Evolutionary conservation across 2,888 invertebrate genomes (phyloP).

Genomic region (Phoronis australis): DNA sequence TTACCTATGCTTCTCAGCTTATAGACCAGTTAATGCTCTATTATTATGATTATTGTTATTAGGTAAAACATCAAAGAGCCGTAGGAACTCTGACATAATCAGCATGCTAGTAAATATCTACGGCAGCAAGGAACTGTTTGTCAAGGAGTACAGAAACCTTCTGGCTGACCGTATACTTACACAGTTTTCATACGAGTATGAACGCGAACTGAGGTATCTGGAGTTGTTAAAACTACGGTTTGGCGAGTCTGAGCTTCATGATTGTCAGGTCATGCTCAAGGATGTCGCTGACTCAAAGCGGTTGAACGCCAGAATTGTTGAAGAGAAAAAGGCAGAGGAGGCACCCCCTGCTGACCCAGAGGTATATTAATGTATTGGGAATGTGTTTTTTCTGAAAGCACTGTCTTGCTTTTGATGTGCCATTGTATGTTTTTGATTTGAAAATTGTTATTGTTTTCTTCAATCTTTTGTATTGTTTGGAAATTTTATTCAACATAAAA

Average conservation of each 20-base stretch:
- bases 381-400: too few relatives aligned
- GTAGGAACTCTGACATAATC: slow-evolving; percentile 81
- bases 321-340: slow-evolving; percentile 21
- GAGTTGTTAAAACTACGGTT: slow-evolving; percentile 87
- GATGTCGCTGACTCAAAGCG: slow-evolving; percentile 94
- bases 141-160: slow-evolving; percentile 92
- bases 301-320: slow-evolving; percentile 65
- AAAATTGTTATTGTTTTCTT: neutral
- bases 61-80: slow-evolving; percentile 60
- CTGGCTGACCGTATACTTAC: slow-evolving; percentile 69
- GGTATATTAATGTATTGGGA: too few relatives aligned
- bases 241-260: slow-evolving; percentile 92
- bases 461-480: neutral
- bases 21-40: neutral
- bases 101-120: slow-evolving; percentile 98
- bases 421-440: neutral
- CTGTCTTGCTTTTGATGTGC: neutral
- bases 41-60: slow-evolving; percentile 12
- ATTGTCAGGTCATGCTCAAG: slow-evolving; percentile 97
- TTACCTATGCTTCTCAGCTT: too few relatives aligned
- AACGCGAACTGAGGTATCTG: slow-evolving; percentile 64
- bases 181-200: slow-evolving; percentile 77
- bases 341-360: neutral
- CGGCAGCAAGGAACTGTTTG: slow-evolving; percentile 95
- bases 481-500: neutral